Evolutionary conservation across 2,113 vertebrate genomes (phyloP).

Genomic region (Atractosteus spatula): DNA sequence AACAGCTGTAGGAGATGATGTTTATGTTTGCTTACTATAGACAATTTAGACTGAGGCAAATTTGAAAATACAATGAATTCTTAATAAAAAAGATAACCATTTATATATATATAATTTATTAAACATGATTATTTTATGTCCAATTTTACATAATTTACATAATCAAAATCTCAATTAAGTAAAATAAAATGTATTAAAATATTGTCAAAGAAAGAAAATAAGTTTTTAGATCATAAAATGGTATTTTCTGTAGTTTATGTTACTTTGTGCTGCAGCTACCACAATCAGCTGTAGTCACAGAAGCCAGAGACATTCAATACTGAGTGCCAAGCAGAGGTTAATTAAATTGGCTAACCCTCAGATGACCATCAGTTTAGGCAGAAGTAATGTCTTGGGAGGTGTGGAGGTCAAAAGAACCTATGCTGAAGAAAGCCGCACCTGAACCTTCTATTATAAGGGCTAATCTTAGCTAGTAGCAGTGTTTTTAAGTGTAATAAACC

Average conservation of each 20-base stretch:
- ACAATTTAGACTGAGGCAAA: no score
- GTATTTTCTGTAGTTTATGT: conserved; percentile 8
- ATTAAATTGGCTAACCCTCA: conserved; percentile 59
- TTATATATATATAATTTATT: no score
- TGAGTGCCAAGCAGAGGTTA: conserved; percentile 53
- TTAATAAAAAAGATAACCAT: no score
- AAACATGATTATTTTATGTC: no score
- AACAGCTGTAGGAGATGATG: no score
- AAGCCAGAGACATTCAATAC: conserved; percentile 44
- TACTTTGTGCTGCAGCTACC: conserved; percentile 8
- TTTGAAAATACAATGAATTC: no score
- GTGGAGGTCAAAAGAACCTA: conserved; percentile 56
- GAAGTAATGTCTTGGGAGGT: conserved; percentile 34
- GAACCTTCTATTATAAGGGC: conserved; percentile 43
- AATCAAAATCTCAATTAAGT: no score
- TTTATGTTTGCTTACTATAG: no score
- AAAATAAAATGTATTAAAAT: no score
- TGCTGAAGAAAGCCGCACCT: conserved; percentile 49
- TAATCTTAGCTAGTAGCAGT: conserved; percentile 36
- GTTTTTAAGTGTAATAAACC: conserved; percentile 42
- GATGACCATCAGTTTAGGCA: conserved; percentile 35
- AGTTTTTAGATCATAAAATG: no score
- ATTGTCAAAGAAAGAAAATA: no score
- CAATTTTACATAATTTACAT: no score
- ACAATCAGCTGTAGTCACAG: conserved; percentile 38